These are phyloP conservation scores for Synanthedon myopaeformis DNA, from an alignment of 2,888 invertebrate species.

Conservation along the genomic window DNA sequence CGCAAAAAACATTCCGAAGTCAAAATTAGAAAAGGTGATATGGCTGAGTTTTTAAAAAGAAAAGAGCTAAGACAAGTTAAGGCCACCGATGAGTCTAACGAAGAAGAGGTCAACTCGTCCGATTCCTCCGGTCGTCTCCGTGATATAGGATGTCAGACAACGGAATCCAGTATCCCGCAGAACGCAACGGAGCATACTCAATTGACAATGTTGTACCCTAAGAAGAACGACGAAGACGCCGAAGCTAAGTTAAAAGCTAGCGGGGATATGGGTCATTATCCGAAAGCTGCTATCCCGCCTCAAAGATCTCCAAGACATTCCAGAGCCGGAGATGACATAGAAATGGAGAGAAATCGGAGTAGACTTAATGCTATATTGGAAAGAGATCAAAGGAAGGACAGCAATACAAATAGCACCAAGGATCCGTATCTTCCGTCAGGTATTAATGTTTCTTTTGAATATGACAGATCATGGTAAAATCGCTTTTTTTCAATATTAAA, in stretches of 20 bases:
- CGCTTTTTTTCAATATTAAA: neutral
- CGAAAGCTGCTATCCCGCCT: constrained; percentile 12
- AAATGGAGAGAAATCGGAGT: constrained; percentile 41
- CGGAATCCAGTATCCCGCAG: constrained; percentile 48
- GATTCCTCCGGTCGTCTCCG: constrained; percentile 40
- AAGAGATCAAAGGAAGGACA: constrained; percentile 9
- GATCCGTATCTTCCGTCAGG: constrained; percentile 59
- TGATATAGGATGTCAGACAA: constrained; percentile 58
- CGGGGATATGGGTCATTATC: constrained; percentile 39
- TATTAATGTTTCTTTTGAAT: constrained; percentile 8
- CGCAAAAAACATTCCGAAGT: constrained; percentile 41
- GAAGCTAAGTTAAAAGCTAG: constrained; percentile 52
- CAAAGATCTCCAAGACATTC: constrained; percentile 16
- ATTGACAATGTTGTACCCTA: constrained; percentile 60
- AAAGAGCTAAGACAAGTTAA: constrained; percentile 45
- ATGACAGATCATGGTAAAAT: neutral
- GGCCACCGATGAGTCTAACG: constrained; percentile 22
- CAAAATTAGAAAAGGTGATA: constrained; percentile 55
- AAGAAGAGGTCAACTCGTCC: constrained; percentile 36
- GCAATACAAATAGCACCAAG: constrained; percentile 30
- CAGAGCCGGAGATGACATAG: constrained; percentile 36
- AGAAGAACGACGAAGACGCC: constrained; percentile 34
- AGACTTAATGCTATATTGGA: constrained; percentile 52
- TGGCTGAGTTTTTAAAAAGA: constrained; percentile 55
- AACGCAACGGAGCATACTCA: constrained; percentile 48